Conservation (phyloP, 2,888 invertebrate species). For the Cryptocephalus primarius region DNA sequence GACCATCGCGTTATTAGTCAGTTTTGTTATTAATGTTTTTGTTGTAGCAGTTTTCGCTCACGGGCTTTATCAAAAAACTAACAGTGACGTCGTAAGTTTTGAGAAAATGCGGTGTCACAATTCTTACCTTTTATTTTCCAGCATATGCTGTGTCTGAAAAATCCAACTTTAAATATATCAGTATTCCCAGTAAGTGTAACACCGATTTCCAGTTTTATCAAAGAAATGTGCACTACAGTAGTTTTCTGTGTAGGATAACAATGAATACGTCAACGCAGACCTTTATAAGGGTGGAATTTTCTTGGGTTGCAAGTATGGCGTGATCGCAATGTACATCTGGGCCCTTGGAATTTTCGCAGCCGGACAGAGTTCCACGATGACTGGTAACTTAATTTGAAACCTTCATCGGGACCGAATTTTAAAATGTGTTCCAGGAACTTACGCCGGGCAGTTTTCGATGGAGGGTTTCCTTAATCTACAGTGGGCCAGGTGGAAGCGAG, state of each 20-base stretch:
- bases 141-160: background rate
- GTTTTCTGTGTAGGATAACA: constrained; percentile 32
- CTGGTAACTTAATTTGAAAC: constrained; percentile 32
- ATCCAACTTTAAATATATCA: background rate
- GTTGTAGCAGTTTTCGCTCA: constrained; percentile 79
- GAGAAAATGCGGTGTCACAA: background rate
- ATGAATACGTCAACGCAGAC: constrained; percentile 48
- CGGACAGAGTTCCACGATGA: constrained; percentile 75
- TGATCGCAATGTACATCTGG: constrained; percentile 71
- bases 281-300: constrained; percentile 63
- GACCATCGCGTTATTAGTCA: constrained; percentile 62
- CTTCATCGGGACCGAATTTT: background rate
- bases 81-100: constrained; percentile 51
- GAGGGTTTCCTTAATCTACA: constrained; percentile 78
- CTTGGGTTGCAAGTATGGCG: constrained; percentile 64
- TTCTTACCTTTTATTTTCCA: background rate
- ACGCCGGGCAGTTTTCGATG: constrained; percentile 81
- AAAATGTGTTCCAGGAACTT: constrained; percentile 38
- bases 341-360: constrained; percentile 70
- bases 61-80: constrained; percentile 63
- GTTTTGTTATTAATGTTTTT: constrained; percentile 79
- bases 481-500: constrained; percentile 80
- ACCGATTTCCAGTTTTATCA: too few species aligned
- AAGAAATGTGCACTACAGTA: too few species aligned
- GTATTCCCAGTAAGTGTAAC: background rate